Conservation (phyloP, 30 jellyfish, hydroid and myxozoan species). For the Mastigias papua region DNA sequence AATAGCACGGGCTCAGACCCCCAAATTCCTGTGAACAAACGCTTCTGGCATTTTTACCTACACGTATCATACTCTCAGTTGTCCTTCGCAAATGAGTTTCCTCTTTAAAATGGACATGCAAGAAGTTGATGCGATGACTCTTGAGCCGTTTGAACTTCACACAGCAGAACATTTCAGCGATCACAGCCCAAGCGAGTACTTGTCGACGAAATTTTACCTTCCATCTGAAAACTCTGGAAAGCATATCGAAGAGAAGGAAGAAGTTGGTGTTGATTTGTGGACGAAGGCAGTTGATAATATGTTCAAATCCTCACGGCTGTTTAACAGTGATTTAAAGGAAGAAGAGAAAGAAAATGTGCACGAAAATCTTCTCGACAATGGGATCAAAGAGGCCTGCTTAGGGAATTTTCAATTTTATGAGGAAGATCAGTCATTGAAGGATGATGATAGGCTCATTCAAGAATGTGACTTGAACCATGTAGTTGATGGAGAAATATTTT, state of each 20-base stretch:
- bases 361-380: constrained; percentile 52
- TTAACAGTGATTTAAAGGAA: constrained; percentile 43
- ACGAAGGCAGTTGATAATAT: constrained; percentile 72
- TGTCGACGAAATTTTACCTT: constrained; percentile 48
- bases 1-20: constrained; percentile 56
- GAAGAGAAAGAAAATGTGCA: constrained; percentile 72
- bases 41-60: neutral
- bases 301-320: constrained; percentile 69
- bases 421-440: constrained; percentile 8
- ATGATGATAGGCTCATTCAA: constrained; percentile 7
- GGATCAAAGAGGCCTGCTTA: neutral
- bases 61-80: neutral
- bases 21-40: constrained; percentile 46
- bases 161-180: constrained; percentile 34
- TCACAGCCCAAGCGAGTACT: constrained; percentile 74
- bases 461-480: constrained; percentile 2
- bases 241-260: constrained; percentile 24
- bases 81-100: neutral
- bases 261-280: constrained; percentile 62
- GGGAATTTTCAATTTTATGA: neutral
- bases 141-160: constrained; percentile 64
- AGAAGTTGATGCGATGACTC: constrained; percentile 46
- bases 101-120: constrained; percentile 27
- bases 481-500: neutral
- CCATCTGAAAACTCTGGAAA: constrained; percentile 7